These are phyloP conservation scores for Sacculina carcini DNA, from an alignment of 2,888 invertebrate genomes.

Conservation along the genomic window DNA sequence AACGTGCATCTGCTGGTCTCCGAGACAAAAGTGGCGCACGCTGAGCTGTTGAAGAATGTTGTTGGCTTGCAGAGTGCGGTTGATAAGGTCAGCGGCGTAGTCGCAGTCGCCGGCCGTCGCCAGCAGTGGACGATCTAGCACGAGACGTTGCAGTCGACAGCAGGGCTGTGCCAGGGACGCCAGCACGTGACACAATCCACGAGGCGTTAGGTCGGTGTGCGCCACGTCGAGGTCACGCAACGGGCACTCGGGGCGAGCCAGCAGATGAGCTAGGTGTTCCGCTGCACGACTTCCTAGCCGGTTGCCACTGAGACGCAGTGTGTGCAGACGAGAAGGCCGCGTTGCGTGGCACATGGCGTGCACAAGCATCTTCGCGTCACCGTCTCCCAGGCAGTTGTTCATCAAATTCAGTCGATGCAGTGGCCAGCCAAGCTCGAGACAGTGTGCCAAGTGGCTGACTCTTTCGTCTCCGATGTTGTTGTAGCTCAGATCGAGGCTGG, in stretches of 20 bases:
- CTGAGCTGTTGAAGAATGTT: not conserved
- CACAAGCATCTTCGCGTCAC: not conserved
- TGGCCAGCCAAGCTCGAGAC: not conserved
- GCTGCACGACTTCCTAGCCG: not conserved
- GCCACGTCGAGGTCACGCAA: not conserved
- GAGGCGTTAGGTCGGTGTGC: not conserved
- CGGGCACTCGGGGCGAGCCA: not conserved
- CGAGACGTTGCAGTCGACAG: not conserved
- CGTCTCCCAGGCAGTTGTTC: not conserved
- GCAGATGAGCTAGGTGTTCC: not conserved
- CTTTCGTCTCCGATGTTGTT: not conserved
- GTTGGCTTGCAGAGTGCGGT: not conserved
- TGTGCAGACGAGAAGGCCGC: not conserved
- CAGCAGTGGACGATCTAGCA: constrained; percentile 1
- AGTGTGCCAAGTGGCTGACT: not conserved
- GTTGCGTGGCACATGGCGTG: not conserved
- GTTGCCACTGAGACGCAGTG: not conserved
- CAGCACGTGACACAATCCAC: not conserved
- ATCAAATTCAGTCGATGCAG: not conserved
- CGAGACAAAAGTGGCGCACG: not conserved
- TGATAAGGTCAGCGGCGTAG: not conserved
- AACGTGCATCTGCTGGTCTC: not conserved
- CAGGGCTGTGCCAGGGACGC: no score
- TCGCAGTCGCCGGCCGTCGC: not conserved
- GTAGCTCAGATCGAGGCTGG: not conserved